Evolutionary conservation across 2,113 vertebrate species (phyloP), one percentile per base, ranked within the genome.

Genomic region (Centrocercus urophasianus): DNA sequence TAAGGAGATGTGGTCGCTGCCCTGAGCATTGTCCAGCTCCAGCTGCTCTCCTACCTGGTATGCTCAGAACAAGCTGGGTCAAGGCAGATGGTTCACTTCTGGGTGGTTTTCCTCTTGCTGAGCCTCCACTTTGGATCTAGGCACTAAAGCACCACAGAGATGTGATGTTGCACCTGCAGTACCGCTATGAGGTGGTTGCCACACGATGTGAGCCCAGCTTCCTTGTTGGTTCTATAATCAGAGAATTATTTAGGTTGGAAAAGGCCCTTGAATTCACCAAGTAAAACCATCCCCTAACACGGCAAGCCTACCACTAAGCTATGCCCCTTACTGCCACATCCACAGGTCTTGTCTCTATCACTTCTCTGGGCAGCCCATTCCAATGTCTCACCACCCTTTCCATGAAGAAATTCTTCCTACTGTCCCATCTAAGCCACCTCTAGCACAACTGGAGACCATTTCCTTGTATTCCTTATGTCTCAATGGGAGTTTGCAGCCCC

Each of bases 1-100:
- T 27, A 74, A 40, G 50, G 40, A 75, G 28, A 36, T 38, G 25
- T 11, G 30, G 8, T 38, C 47, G 8, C 65, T 63, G 66, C 30
- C 65, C 65, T 48, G 36, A 72, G 48, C 30, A 57, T 8, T 40
- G 30, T 81, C 76, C 42, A 40, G 45, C 54, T 63, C 32, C 0
- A 8, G 22, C 18, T 69, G 71, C 45, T 82, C 38, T 30, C 52
- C 43, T 66, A 3, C 20, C 14, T 1, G 1, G n/a, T 2, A 0
- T 24, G 24, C 1, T 0, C 72, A 17, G 52, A 83, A 15, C 38
- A 34, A 73, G 45, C 28, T 0, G 3, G 32, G 36, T 16, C 38
- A 83, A 50, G 0, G 24, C 34, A 59, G 18, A 10, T 0, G 1
- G 85, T 59, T 45, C 8, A 7, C 42, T 85, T 57, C 42, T 34